A percentile compares a stretch with the other conserved stretches of the same genome.
Conservation (phyloP, 2,113 vertebrate genomes). For the Saimiri boliviensis region DNA sequence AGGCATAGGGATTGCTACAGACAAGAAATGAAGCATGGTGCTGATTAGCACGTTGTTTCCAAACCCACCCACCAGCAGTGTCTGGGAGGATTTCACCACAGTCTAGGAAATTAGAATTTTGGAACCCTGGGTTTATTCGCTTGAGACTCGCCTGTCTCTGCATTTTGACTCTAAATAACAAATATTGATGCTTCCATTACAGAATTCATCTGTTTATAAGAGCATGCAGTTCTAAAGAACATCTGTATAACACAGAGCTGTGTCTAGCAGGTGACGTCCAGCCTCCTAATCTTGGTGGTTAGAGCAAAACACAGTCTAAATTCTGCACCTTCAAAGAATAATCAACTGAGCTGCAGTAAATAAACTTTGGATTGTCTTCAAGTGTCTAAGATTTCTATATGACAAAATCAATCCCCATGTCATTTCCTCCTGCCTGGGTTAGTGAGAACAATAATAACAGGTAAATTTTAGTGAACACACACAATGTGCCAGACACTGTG, state of each 20-base stretch:
- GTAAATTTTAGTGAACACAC: background rate
- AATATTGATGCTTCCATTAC: background rate
- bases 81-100: constrained; percentile 30
- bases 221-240: background rate
- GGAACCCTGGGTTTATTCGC: background rate
- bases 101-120: constrained; percentile 41
- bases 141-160: background rate
- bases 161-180: constrained; percentile 36
- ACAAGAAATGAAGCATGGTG: background rate
- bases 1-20: background rate
- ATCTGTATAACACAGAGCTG: background rate
- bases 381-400: background rate
- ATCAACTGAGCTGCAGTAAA: background rate
- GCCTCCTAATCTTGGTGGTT: background rate
- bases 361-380: background rate
- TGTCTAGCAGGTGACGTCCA: background rate
- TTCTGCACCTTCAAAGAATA: background rate
- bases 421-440: background rate
- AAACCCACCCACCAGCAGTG: background rate
- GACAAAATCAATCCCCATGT: background rate
- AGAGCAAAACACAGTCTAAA: background rate
- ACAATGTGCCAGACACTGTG: background rate
- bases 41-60: constrained; percentile 7
- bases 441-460: background rate
- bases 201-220: background rate